phyloP scores from a whole-genome alignment of 2,113 vertebrate species.

The Halcyon senegalensis region DNA sequence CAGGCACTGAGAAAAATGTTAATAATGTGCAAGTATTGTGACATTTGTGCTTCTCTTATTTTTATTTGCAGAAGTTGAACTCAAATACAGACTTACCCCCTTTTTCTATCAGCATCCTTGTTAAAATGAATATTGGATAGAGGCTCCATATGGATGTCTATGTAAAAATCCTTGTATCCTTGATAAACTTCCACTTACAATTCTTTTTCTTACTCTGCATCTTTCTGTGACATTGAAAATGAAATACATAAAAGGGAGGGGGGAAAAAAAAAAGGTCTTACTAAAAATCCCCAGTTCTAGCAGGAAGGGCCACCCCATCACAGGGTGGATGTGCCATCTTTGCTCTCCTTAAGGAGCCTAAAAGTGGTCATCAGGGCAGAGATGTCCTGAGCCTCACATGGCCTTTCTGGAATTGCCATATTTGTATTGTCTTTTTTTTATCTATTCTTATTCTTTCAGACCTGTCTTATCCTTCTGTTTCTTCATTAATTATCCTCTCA shows the following conservation, averaged over 20 bases:
- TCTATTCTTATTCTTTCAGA: background rate
- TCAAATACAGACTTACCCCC: background rate
- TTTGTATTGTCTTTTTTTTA: background rate
- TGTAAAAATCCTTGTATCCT: background rate
- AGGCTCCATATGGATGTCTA: background rate
- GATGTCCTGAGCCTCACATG: background rate
- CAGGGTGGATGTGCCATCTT: background rate
- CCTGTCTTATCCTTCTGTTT: background rate
- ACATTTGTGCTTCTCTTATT: background rate
- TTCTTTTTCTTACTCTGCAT: background rate
- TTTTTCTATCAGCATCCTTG: background rate
- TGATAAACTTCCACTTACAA: background rate
- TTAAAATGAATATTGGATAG: background rate
- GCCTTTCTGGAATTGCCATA: background rate
- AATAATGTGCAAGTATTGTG: background rate
- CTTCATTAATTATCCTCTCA: background rate
- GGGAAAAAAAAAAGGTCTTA: rapidly evolving
- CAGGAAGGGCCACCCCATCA: background rate
- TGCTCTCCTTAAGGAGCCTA: background rate
- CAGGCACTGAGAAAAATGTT: conserved; percentile 22
- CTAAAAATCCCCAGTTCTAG: background rate
- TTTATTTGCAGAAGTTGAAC: conserved; percentile 39
- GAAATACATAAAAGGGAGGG: background rate
- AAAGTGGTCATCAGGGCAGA: background rate
- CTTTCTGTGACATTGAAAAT: background rate